Evolutionary conservation across 2,888 invertebrate species (phyloP), one percentile per base, ranked within the genome.

Genomic region (Rotaria macrura): DNA sequence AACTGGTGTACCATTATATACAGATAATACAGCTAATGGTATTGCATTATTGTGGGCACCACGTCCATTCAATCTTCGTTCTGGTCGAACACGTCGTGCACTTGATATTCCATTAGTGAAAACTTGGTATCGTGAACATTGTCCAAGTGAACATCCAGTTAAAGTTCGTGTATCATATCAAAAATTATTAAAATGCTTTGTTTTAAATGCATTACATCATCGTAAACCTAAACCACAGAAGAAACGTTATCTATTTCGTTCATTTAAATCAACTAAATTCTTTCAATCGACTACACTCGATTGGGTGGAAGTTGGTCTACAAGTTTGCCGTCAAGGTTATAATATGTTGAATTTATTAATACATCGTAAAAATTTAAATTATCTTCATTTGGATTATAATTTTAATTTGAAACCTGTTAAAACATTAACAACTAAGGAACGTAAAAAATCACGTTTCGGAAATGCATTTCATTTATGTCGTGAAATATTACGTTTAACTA

Each of bases 391-490:
- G 91, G 99, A 99, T 92, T 99, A 99, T 91, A 99, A 99, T 91
- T 99, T 99, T 91, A 99, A 99, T 91, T 93, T 99, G 91, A 99
- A 99, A 90, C 99, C 99, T 0, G 99, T 99, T 0, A 99, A 99
- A 91, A 99, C 99, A 0, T 92, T 99, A 87, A 99, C 99, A 0
- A 99, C 99, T 0, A 99, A 99, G 89, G 99, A 99, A 91, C 94
- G 99, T 91, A 99, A 99, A 92, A 99, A 99, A 90, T 98, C 98
- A 6, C 93, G 92, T 40, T 92, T 92, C 89, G 92, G 92, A 85
- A 92, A 92, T 88, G 97, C 99, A 87, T 99, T 99, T 93, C 99
- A 99, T 92, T 93, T 99, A 90, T 99, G 99, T 90, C 94, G 99
- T 88, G 99, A 99, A 93, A 98, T 99, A 89, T 93, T 99, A 3